Evolutionary conservation across 2,113 vertebrate species (phyloP).

Genomic region (Lamprotornis superbus): DNA sequence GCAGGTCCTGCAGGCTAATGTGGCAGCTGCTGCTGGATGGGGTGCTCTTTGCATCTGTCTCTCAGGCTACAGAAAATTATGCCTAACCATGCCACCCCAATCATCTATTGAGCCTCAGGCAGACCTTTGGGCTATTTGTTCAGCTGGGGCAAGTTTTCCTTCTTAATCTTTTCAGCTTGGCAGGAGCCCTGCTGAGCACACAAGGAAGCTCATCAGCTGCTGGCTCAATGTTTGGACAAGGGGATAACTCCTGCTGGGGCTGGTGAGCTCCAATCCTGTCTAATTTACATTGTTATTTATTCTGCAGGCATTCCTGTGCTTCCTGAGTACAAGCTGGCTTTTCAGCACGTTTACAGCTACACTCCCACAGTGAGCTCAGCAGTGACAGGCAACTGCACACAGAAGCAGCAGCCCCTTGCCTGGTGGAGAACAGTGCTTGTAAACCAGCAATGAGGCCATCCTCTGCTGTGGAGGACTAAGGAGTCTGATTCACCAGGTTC

Average conservation of each 20-base stretch:
- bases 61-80: constrained; percentile 27
- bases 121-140: constrained; percentile 58
- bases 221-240: constrained; percentile 64
- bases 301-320: constrained; percentile 56
- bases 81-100: background rate
- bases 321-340: constrained; percentile 52
- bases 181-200: constrained; percentile 58
- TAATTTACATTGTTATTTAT: constrained; percentile 67
- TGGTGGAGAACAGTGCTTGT: background rate
- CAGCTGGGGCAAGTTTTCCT: constrained; percentile 58
- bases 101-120: background rate
- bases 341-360: constrained; percentile 59
- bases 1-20: background rate
- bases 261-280: constrained; percentile 54
- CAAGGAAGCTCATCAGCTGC: constrained; percentile 64
- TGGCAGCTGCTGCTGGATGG: background rate
- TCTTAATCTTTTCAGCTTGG: constrained; percentile 61
- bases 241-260: constrained; percentile 65
- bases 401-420: background rate
- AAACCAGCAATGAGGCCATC: background rate
- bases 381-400: background rate
- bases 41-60: background rate
- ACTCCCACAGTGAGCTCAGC: constrained; percentile 22
- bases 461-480: background rate
- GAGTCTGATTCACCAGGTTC: background rate